phyloP scores from a whole-genome alignment of 2,113 vertebrate genomes.

The Hiodon alosoides region DNA sequence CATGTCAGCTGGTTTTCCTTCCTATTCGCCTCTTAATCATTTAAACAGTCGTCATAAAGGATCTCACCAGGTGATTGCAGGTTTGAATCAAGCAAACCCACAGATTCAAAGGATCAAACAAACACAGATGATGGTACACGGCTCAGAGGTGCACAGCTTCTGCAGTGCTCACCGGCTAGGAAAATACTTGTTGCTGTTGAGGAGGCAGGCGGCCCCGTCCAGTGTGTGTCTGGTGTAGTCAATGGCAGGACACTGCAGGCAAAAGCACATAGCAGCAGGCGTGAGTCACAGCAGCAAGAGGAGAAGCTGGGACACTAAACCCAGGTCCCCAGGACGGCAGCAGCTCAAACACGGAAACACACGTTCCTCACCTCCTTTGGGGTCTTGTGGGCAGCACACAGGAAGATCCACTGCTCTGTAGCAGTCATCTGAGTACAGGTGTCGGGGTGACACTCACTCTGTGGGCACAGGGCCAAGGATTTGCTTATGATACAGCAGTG shows the following conservation, averaged over 20 bases:
- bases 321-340: too few relatives aligned
- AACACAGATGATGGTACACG: not conserved
- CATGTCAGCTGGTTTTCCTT: too few relatives aligned
- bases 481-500: not conserved
- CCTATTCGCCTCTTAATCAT: too few relatives aligned
- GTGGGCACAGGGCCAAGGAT: constrained; percentile 15
- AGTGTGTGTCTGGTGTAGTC: constrained; percentile 98
- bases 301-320: not conserved
- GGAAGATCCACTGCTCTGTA: constrained; percentile 98
- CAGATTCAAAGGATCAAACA: not conserved
- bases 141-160: not conserved
- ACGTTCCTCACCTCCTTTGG: constrained; percentile 83
- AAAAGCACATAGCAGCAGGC: constrained; percentile 2
- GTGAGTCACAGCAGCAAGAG: not conserved
- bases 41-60: too few relatives aligned
- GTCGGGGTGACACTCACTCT: constrained; percentile 97
- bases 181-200: constrained; percentile 99
- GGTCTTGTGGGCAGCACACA: constrained; percentile 98
- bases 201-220: constrained; percentile 96
- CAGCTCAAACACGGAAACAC: not conserved
- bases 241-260: constrained; percentile 88
- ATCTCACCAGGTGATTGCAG: too few relatives aligned
- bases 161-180: constrained; percentile 82
- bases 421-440: constrained; percentile 99
- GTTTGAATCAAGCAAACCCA: too few relatives aligned